Evolutionary conservation across 2,888 invertebrate genomes (phyloP).

Genomic region (Metacarcinus magister): DNA sequence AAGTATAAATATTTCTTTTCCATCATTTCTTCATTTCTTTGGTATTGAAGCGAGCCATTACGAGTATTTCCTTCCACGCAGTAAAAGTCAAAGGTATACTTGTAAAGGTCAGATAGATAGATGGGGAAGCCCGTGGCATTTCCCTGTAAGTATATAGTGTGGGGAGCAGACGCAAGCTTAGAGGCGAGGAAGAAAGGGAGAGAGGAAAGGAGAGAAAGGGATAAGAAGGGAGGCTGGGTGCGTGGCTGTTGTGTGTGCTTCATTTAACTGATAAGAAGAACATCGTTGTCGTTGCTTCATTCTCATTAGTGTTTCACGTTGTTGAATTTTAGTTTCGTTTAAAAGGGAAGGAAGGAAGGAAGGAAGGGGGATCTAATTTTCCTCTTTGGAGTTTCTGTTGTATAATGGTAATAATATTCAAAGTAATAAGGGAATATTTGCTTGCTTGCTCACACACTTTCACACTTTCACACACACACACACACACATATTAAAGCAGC

Average conservation of each 20-base stretch:
- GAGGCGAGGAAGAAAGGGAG: neutral
- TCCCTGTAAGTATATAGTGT: neutral
- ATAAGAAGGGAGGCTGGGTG: neutral
- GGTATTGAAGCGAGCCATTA: constrained; percentile 26
- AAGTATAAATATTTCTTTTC: neutral
- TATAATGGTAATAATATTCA: neutral
- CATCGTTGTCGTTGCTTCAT: too few relatives aligned
- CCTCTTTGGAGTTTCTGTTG: neutral
- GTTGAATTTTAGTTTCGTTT: neutral
- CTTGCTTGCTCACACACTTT: too few relatives aligned
- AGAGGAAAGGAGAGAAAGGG: neutral
- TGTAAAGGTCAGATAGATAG: neutral
- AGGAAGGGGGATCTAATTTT: neutral
- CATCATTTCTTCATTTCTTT: neutral
- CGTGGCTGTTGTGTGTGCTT: neutral
- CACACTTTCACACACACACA: neutral
- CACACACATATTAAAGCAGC: too few relatives aligned
- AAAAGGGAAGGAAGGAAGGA: too few relatives aligned
- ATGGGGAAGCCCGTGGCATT: neutral
- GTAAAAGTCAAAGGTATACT: neutral
- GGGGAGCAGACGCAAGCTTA: neutral
- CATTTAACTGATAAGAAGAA: neutral
- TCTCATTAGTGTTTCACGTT: neutral
- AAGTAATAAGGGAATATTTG: neutral
- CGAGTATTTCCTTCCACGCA: neutral